These are phyloP conservation scores for Agrenia bidenticulata DNA, from an alignment of 2,888 invertebrate genomes.

Conservation along the genomic window DNA sequence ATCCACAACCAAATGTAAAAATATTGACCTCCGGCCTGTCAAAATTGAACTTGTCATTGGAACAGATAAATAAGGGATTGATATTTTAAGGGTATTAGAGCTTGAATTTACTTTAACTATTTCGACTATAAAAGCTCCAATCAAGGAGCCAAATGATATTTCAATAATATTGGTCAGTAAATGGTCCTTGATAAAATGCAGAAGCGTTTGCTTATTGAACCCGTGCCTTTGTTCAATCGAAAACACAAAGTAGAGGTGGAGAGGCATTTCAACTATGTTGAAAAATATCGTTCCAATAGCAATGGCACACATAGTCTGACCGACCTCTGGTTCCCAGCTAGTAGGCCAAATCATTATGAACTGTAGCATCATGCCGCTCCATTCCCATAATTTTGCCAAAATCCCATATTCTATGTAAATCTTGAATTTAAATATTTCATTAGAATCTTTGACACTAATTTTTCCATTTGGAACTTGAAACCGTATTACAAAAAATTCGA, in stretches of 20 bases:
- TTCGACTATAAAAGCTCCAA: conserved; percentile 56
- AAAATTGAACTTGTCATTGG: conserved; percentile 55
- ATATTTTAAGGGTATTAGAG: too few species aligned
- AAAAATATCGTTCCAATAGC: conserved; percentile 56
- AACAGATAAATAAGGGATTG: too few species aligned
- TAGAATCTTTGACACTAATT: background rate
- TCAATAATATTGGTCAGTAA: conserved; percentile 60
- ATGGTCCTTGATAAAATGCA: conserved; percentile 62
- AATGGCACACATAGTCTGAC: conserved; percentile 58
- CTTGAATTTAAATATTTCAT: too few species aligned
- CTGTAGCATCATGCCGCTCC: background rate
- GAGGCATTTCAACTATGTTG: conserved; percentile 56
- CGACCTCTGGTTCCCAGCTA: conserved; percentile 49
- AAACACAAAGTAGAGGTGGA: conserved; percentile 61
- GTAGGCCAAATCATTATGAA: conserved; percentile 21
- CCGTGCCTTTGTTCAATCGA: conserved; percentile 63
- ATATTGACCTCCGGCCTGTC: background rate
- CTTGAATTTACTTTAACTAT: conserved; percentile 59
- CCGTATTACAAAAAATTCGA: background rate
- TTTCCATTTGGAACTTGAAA: background rate
- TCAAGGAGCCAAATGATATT: conserved; percentile 57
- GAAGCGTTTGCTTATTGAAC: conserved; percentile 64
- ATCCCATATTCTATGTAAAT: background rate
- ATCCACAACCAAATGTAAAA: conserved; percentile 59
- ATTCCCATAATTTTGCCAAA: background rate